phyloP scores from a whole-genome alignment of 2,888 invertebrate genomes.

The Drosophila algonquin region DNA sequence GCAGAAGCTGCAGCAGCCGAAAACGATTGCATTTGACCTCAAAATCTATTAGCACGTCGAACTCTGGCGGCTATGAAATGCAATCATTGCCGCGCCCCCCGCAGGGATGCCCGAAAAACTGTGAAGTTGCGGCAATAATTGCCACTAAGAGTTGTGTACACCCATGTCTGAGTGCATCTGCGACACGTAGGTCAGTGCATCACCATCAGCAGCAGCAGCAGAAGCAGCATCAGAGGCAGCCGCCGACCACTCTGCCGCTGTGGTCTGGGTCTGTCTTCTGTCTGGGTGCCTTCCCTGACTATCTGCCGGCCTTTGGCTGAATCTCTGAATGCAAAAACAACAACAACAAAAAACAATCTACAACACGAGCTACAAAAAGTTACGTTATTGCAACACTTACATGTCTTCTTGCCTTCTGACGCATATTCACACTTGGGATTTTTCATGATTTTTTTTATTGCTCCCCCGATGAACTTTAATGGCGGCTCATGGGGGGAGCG shows the following conservation, averaged over 20 bases:
- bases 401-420: slow-evolving; percentile 47
- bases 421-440: slow-evolving; percentile 65
- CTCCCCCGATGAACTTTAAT: slow-evolving; percentile 12
- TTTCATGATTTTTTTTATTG: slow-evolving; percentile 24
- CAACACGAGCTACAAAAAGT: slow-evolving; percentile 35
- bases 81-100: slow-evolving; percentile 58
- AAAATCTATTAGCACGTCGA: slow-evolving; percentile 82
- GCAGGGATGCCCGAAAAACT: slow-evolving; percentile 64
- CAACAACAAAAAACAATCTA: slow-evolving; percentile 2
- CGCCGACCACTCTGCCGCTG: slow-evolving; percentile 10
- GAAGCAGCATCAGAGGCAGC: slow-evolving; percentile 26
- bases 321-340: slow-evolving; percentile 42
- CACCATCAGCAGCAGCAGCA: slow-evolving; percentile 41
- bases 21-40: slow-evolving; percentile 78
- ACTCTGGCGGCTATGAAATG: slow-evolving; percentile 76
- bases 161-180: slow-evolving; percentile 63
- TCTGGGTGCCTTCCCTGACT: slow-evolving; percentile 33
- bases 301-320: slow-evolving; percentile 57
- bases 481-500: not conserved
- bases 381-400: slow-evolving; percentile 69
- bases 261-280: slow-evolving; percentile 43
- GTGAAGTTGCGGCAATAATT: slow-evolving; percentile 69
- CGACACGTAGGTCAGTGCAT: slow-evolving; percentile 75
- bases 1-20: slow-evolving; percentile 11
- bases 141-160: slow-evolving; percentile 36